Percentiles rank a stretch among this genome's conserved stretches.
Evolutionary conservation across 2,113 vertebrate species (phyloP).

Genomic region (Dicentrarchus labrax): DNA sequence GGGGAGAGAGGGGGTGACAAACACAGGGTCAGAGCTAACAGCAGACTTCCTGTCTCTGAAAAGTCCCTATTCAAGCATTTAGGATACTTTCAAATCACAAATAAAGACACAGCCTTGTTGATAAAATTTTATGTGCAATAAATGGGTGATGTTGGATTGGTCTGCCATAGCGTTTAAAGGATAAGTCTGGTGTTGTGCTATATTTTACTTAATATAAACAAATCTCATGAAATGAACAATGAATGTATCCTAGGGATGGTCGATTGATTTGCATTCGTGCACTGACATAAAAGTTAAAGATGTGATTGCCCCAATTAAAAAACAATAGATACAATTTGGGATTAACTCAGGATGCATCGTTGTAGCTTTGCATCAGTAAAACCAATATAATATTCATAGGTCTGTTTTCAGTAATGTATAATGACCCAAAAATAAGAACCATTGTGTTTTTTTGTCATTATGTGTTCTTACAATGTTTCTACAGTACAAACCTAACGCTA

Average conservation of each 20-base stretch:
- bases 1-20: conserved; percentile 65
- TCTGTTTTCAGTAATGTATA: too few species aligned
- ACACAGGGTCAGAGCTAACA: conserved; percentile 81
- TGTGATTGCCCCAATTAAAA: too few species aligned
- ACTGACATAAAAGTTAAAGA: too few species aligned
- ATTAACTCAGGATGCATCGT: too few species aligned
- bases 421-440: too few species aligned
- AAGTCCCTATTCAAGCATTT: conserved; percentile 49
- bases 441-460: too few species aligned
- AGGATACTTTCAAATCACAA: conserved; percentile 47
- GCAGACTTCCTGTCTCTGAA: conserved; percentile 38
- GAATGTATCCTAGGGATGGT: neutral
- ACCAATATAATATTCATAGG: too few species aligned
- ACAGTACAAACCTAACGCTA: too few species aligned
- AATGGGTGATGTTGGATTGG: neutral
- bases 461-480: too few species aligned
- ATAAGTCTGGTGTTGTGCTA: neutral
- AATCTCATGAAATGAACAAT: neutral
- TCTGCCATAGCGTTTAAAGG: neutral
- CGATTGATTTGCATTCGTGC: too few species aligned
- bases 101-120: conserved; percentile 1
- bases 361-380: too few species aligned
- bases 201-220: neutral
- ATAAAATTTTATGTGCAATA: conserved; percentile 7
- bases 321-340: too few species aligned